Base-by-base conservation (phyloP, 2,888 invertebrate genomes). In the Pherbina coryleti region DNA sequence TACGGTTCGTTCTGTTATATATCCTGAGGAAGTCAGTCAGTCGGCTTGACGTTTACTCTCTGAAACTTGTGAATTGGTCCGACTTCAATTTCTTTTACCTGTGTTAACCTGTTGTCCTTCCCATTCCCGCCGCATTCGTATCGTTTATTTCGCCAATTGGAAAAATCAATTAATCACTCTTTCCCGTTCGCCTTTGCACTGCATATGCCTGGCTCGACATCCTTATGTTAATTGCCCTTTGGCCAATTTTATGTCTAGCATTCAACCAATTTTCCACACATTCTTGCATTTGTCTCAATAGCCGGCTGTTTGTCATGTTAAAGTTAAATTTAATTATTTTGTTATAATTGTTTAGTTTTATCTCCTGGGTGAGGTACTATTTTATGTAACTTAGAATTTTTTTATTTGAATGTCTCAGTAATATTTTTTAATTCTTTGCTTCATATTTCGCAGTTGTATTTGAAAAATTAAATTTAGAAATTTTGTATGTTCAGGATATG, bases 131-230 rank as follows among this genome's bases (percentile, higher is more conserved):
- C 44, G 44, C 11, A 64, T 80, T 74, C 69, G 60, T 73, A 60
- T 84, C 85, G 82, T 82, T 85, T 83, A 83, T 81, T 82, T 80
- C 25, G 82, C 78, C 78, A 78, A 77, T 74, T 77, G 73, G 71
- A 22, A 79, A 76, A 79, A 82, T 84, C 80, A 83, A 85, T 86
- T 85, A 84, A 85, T 84, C 84, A 86, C 82, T 81, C 55, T 14
- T 55, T 55, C 31, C 75, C 31, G 28, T 51, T 17, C 8, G 31
- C 53, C 5, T 25, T 11, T 49, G 64, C 74, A 34, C 66, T 11
- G 25, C 70, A 51, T 17, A 44, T 28, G 57, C 22, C 22, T 5
- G 55, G 2, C 57, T 55, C 49, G 14, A 17, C 22, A n/a, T 70
- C 67, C 55, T 51, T 70, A 70, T 66, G 22, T 14, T 34, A 71